Conservation (phyloP, 2,113 vertebrate species). For the Spea multiplicata region DNA sequence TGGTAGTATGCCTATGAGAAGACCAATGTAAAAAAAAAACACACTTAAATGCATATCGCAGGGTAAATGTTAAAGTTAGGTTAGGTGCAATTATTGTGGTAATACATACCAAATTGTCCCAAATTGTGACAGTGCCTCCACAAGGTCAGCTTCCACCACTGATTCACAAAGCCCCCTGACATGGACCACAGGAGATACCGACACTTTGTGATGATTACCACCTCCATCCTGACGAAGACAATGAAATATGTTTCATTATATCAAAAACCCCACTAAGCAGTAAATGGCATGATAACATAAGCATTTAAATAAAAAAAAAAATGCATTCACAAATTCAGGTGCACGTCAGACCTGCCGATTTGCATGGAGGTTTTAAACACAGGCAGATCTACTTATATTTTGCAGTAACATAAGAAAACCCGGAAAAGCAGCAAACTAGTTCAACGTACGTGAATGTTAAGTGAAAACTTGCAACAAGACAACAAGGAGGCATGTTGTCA, state of each 20-base stretch:
- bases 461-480: too few species aligned
- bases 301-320: too few species aligned
- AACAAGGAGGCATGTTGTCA: too few species aligned
- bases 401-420: too few species aligned
- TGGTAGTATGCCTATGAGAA: background rate
- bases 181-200: constrained; percentile 92
- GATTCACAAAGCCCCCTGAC: constrained; percentile 91
- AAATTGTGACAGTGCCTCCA: constrained; percentile 92
- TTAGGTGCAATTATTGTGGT: background rate
- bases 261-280: background rate
- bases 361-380: too few species aligned
- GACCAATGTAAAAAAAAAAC: background rate
- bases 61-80: background rate
- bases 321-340: too few species aligned
- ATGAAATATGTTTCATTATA: constrained; percentile 1
- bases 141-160: constrained; percentile 93
- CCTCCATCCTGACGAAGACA: constrained; percentile 65
- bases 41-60: background rate
- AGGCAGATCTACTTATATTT: too few species aligned
- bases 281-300: too few species aligned
- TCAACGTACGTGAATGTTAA: too few species aligned
- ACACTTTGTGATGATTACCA: constrained; percentile 83
- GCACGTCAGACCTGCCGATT: too few species aligned
- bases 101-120: constrained; percentile 87
- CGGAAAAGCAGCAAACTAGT: too few species aligned